Conservation (phyloP, 2,797 vertebrate species). For the Poeciliopsis paucimaculata region DNA sequence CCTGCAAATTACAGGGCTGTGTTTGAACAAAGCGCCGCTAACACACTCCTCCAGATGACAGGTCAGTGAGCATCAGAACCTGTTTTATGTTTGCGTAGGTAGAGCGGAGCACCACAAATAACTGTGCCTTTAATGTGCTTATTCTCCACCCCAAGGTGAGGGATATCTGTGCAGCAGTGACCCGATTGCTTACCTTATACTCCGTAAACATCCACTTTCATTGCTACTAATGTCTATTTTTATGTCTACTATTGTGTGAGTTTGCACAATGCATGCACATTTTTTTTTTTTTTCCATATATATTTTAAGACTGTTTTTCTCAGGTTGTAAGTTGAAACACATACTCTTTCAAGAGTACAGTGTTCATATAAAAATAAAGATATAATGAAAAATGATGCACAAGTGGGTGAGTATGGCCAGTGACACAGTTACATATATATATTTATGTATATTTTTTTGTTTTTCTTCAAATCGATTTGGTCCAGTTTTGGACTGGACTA, state of each 20-base stretch:
- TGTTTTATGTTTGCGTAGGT: slow-evolving; percentile 72
- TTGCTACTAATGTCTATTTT: slow-evolving; percentile 57
- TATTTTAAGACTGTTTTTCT: slow-evolving; percentile 54
- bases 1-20: slow-evolving; percentile 27
- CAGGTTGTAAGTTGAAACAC: slow-evolving; percentile 53
- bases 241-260: slow-evolving; percentile 28
- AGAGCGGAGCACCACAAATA: slow-evolving; percentile 63
- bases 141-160: slow-evolving; percentile 51
- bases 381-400: slow-evolving; percentile 76
- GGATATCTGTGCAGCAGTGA: slow-evolving; percentile 34
- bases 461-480: slow-evolving; percentile 61
- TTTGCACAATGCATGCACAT: slow-evolving; percentile 71
- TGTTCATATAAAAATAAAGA: slow-evolving; percentile 81
- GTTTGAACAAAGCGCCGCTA: slow-evolving; percentile 46
- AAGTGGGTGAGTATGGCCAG: slow-evolving; percentile 58
- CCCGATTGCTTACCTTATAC: slow-evolving; percentile 37
- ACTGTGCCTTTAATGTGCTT: slow-evolving; percentile 70
- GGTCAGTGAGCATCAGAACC: slow-evolving; percentile 56
- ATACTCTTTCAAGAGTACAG: slow-evolving; percentile 58
- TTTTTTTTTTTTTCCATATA: slow-evolving; percentile 48
- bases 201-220: slow-evolving; percentile 43
- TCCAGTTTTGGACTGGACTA: slow-evolving; percentile 69
- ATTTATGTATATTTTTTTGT: slow-evolving; percentile 8
- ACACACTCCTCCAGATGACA: slow-evolving; percentile 45
- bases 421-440: slow-evolving; percentile 44